Evolutionary conservation across 2,113 vertebrate species (phyloP), one percentile per base, ranked within the genome.

Genomic region (Benitochromis conjunctus): DNA sequence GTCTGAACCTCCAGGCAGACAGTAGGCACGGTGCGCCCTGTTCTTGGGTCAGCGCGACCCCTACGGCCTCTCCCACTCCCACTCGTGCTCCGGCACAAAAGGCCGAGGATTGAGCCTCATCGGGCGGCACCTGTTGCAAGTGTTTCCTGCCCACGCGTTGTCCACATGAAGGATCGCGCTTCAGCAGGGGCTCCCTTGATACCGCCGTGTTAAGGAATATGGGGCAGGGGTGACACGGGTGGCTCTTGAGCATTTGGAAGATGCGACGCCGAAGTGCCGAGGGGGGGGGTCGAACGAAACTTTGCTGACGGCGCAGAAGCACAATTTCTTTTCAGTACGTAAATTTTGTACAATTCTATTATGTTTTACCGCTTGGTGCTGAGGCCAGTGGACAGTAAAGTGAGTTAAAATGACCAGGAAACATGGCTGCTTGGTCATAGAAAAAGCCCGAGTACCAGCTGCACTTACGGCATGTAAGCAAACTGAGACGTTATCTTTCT

Each of bases 11-110:
- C 78, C 79, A 85, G 87, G 92, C 93, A 93, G 92, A 88, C 87
- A 7, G 80, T 91, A 55, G 83, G 87, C 86, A 88, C 86, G 83
- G 86, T 34, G 87, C 86, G 71, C 87, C 88, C 81, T 57, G 89
- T 78, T 92, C 88, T 51, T 29, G 77, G 93, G 94, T 95, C 95
- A 89, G 57, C 8, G 9, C 94, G 95, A 96, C 96, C 96, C 93
- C 89, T 38, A 62, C 43, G 53, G 91, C 88, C 96, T 96, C 94
- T 95, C 95, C 89, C 96, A 95, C 96, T 96, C 96, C 96, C 93
- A 96, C 96, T 92, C 91, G 48, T 54, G 58, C 82, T 91, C 90
- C 9, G 88, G 90, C 94, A 96, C 96, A 95, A 95, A 96, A 94
- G 91, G 92, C 89, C 31, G 46, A 55, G 56, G 83, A 85, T 89